Evolutionary conservation across 2,888 invertebrate species (phyloP), one percentile per base, ranked within the genome.

Genomic region (Drosophila heteroneura): DNA sequence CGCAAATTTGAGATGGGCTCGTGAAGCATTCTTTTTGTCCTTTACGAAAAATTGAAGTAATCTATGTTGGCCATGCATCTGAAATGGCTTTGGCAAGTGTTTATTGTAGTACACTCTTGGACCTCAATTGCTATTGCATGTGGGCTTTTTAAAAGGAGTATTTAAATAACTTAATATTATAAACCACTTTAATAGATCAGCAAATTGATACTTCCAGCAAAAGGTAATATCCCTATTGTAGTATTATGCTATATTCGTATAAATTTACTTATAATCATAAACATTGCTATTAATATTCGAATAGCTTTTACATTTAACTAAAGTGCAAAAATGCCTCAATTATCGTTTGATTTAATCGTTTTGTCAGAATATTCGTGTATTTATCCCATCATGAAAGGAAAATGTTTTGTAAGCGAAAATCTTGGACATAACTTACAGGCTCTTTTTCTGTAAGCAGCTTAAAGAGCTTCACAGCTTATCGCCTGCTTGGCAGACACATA

Each of bases 401-500:
- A 66, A 59, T 52, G 60, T 54, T 74, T 54, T n/a, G 33, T n/a
- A 58, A 59, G 51, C 65, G 57, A n/a, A 63, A 76, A 51, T 59
- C 32, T 49, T 60, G 51, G 2, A 28, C 47, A 70, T 71, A 69
- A 81, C 53, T 81, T 70, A 41, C 16, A 39, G 68, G 54, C 62
- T 72, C 51, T 64, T 68, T n/a, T 57, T 39, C 67, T 47, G 51
- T 84, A 89, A 85, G 86, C 82, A n/a, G 89, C 87, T 85, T 89
- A 81, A 75, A 68, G 82, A 51, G 77, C 64, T 76, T 74, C 32
- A 33, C 68, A 64, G 89, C 86, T 85, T 85, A 85, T 85, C 85
- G 85, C 58, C 73, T 73, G 84, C 72, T 82, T 59, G 62, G 71
- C 88, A 85, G 83, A 33, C 49, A 30, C 53, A 49, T 44, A 64